A percentile compares a stretch with the other conserved stretches of the same genome.
Conservation (phyloP, 2,797 vertebrate species). For the Fistularia commersonii region DNA sequence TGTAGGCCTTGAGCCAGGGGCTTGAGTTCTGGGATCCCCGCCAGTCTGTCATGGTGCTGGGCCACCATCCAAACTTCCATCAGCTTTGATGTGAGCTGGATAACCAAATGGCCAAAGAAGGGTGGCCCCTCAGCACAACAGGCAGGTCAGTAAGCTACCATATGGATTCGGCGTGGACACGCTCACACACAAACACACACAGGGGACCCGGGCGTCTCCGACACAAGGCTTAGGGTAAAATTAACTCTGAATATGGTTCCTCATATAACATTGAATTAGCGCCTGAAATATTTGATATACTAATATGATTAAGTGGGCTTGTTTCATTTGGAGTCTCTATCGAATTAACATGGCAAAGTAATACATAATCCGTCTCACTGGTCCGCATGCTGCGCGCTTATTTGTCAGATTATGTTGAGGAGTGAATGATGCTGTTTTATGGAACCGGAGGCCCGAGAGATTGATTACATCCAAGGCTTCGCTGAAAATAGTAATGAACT, state of each 20-base stretch:
- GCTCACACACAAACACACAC: slow-evolving; percentile 9
- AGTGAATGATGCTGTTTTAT: slow-evolving; percentile 56
- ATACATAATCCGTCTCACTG: slow-evolving; percentile 83
- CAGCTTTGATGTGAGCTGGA: slow-evolving; percentile 90
- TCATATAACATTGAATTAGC: slow-evolving; percentile 82
- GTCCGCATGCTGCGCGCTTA: slow-evolving; percentile 75
- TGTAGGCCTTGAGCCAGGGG: slow-evolving; percentile 85
- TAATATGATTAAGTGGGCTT: slow-evolving; percentile 85
- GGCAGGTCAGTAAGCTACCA: slow-evolving; percentile 80
- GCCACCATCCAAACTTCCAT: slow-evolving; percentile 88
- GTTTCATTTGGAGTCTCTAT: slow-evolving; percentile 87
- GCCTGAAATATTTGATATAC: slow-evolving; percentile 78
- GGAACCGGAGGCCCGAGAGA: slow-evolving; percentile 38
- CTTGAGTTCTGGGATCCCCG: slow-evolving; percentile 84
- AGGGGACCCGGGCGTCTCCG: slow-evolving; percentile 7
- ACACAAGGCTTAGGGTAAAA: slow-evolving; percentile 8
- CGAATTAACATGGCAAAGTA: slow-evolving; percentile 82
- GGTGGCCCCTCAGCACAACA: slow-evolving; percentile 80
- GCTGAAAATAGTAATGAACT: slow-evolving; percentile 50
- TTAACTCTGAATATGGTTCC: neutral
- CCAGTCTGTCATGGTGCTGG: slow-evolving; percentile 92
- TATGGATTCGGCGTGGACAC: slow-evolving; percentile 46
- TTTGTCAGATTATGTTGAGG: slow-evolving; percentile 60
- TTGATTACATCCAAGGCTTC: slow-evolving; percentile 54
- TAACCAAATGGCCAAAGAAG: slow-evolving; percentile 88